phyloP scores from a whole-genome alignment of 1,140 invertebrate species.

The Bombus huntii region DNA sequence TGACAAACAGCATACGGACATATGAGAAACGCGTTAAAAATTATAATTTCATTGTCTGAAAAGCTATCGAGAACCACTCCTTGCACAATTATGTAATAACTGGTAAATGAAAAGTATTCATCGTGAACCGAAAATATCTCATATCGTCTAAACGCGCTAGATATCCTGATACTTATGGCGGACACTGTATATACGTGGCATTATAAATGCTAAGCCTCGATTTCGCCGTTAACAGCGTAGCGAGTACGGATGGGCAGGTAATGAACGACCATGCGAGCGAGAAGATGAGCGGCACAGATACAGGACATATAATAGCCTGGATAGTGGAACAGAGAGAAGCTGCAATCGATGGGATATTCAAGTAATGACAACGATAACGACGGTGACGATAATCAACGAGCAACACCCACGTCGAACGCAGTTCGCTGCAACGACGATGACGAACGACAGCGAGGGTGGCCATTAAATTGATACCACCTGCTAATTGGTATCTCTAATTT shows the following conservation, averaged over 20 bases:
- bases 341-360: slow-evolving; percentile 61
- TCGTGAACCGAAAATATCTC: too few species aligned
- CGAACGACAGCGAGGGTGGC: slow-evolving; percentile 52
- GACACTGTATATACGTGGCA: neutral
- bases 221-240: slow-evolving; percentile 24
- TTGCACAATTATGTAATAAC: too few species aligned
- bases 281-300: slow-evolving; percentile 1
- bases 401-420: slow-evolving; percentile 52
- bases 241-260: slow-evolving; percentile 23
- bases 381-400: slow-evolving; percentile 64
- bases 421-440: slow-evolving; percentile 56
- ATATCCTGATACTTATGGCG: neutral
- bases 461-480: slow-evolving; percentile 66
- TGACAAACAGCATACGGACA: too few species aligned
- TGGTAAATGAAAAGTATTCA: too few species aligned
- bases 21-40: too few species aligned
- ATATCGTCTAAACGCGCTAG: too few species aligned
- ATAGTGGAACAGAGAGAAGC: neutral
- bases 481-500: slow-evolving; percentile 69
- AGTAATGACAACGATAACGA: slow-evolving; percentile 68
- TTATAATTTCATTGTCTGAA: too few species aligned
- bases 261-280: slow-evolving; percentile 28
- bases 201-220: slow-evolving; percentile 36
- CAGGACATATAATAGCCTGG: neutral
- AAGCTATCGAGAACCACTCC: too few species aligned